Evolutionary conservation across 1,140 invertebrate genomes (phyloP).

Genomic region (Xylocopa sonorina): DNA sequence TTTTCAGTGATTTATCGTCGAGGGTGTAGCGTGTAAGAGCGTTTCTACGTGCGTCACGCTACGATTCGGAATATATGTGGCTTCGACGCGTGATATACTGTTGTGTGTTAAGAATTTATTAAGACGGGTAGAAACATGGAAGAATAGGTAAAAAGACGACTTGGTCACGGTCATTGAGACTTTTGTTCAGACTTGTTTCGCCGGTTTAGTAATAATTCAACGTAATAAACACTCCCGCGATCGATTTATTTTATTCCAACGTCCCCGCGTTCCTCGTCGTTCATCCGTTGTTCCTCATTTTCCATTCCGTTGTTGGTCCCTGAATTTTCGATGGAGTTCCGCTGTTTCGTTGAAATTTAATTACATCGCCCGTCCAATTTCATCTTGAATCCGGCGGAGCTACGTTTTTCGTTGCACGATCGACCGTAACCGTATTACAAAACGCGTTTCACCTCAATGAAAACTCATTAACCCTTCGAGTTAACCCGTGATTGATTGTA

Average conservation of each 20-base stretch:
- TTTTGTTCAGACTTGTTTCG: too few relatives aligned
- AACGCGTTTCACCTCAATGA: not conserved
- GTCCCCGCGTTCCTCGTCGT: too few relatives aligned
- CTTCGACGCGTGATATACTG: slow-evolving; percentile 26
- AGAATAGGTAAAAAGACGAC: not conserved
- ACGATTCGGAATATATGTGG: slow-evolving; percentile 22
- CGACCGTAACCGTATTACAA: not conserved
- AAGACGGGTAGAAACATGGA: not conserved
- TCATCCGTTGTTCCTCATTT: not conserved
- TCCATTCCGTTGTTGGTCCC: not conserved
- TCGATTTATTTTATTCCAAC: not conserved
- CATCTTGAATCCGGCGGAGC: not conserved
- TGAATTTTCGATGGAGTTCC: not conserved
- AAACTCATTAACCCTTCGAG: not conserved
- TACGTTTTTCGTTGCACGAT: not conserved
- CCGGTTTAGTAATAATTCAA: not conserved
- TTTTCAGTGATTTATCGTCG: slow-evolving; percentile 15
- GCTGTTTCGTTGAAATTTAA: not conserved
- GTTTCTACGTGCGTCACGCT: slow-evolving; percentile 39
- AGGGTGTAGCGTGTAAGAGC: slow-evolving; percentile 41
- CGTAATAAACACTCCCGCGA: not conserved
- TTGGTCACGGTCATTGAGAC: not conserved
- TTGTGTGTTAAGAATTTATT: slow-evolving; percentile 19
- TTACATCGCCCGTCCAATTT: not conserved
- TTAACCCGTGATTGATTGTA: not conserved